A percentile compares a stretch with the other conserved stretches of the same genome.
These are phyloP conservation scores for Columbina picui DNA, from an alignment of 2,113 vertebrate species.

Conservation along the genomic window DNA sequence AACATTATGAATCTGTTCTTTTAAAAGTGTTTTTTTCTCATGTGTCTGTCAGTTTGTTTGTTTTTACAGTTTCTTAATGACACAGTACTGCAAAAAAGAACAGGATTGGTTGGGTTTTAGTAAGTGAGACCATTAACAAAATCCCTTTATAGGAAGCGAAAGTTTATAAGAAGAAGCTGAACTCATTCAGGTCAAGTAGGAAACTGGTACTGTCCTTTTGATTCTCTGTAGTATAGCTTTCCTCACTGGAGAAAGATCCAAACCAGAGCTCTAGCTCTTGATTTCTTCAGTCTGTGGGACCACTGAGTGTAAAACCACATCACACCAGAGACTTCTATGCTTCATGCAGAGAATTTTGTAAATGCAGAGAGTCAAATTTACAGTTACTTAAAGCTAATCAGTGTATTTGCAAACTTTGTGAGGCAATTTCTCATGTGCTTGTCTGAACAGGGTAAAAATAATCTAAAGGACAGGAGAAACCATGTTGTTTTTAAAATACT, in stretches of 20 bases:
- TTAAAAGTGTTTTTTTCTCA: conserved; percentile 8
- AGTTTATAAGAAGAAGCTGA: not conserved
- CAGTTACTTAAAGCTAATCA: not conserved
- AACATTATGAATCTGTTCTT: not conserved
- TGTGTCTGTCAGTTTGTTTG: conserved; percentile 49
- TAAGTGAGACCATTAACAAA: not conserved
- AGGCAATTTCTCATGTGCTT: not conserved
- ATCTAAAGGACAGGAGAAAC: not conserved
- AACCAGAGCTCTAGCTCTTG: not conserved
- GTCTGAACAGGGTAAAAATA: not conserved
- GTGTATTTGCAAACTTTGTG: not conserved
- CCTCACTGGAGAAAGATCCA: not conserved
- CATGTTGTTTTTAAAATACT: not conserved
- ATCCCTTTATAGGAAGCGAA: not conserved
- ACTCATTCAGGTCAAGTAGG: not conserved
- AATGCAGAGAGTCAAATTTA: not conserved
- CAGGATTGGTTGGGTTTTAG: not conserved
- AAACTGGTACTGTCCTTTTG: not conserved
- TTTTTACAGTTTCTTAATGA: conserved; percentile 14
- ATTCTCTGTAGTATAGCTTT: not conserved
- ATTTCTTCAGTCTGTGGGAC: not conserved
- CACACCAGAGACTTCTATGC: not conserved
- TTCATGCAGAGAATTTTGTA: not conserved
- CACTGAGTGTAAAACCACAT: not conserved
- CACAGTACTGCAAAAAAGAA: not conserved